Percentiles rank a stretch among this genome's conserved stretches.
phyloP scores from a whole-genome alignment of 1,140 invertebrate species.

The Leptestheria dahalacensis region DNA sequence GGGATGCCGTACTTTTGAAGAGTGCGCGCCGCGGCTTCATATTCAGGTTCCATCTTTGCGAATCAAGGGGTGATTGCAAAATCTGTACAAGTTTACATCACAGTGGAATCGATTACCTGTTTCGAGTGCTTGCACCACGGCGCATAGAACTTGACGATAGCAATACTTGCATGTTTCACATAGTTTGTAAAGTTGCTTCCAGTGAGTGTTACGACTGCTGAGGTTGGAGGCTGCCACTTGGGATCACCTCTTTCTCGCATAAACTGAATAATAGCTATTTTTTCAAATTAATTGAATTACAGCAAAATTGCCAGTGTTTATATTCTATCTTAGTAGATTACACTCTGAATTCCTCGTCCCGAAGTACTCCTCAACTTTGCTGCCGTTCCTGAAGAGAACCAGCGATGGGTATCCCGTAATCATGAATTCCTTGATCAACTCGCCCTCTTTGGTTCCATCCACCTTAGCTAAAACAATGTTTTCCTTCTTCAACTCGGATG shows the following conservation, averaged over 20 bases:
- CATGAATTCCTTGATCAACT: constrained; percentile 29
- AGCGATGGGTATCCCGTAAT: constrained; percentile 31
- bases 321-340: too few relatives aligned
- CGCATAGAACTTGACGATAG: constrained; percentile 45
- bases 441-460: constrained; percentile 34
- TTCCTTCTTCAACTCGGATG: constrained; percentile 25
- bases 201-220: constrained; percentile 37
- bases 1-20: constrained; percentile 29
- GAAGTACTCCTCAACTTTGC: constrained; percentile 30
- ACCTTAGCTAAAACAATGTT: constrained; percentile 34
- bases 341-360: constrained; percentile 29
- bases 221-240: constrained; percentile 37
- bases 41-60: constrained; percentile 31
- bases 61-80: too few relatives aligned
- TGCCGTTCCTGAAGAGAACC: constrained; percentile 31
- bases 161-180: constrained; percentile 32
- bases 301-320: too few relatives aligned
- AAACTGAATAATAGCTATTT: constrained; percentile 33
- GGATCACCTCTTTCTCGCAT: constrained; percentile 33
- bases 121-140: constrained; percentile 35
- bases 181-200: constrained; percentile 36
- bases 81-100: background rate
- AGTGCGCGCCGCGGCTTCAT: constrained; percentile 32
- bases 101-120: constrained; percentile 19
- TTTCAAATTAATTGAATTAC: too few relatives aligned